Evolutionary conservation across 2,113 vertebrate genomes (phyloP), one percentile per base, ranked within the genome.

Genomic region (Motacilla tschutschensis): DNA sequence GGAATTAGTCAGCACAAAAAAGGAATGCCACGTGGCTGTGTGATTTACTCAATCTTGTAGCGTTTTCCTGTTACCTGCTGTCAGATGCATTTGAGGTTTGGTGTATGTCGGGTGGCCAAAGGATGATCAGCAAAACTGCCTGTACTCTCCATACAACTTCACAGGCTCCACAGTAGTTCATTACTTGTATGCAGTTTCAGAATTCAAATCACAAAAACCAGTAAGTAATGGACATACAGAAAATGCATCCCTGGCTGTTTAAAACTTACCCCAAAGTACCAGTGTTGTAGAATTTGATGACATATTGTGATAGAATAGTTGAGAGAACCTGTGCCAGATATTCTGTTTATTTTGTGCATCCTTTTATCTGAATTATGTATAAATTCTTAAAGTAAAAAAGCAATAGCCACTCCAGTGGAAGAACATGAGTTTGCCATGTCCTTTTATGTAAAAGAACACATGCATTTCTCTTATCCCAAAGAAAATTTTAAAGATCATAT

Each of bases 1-100:
- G 53, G 65, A 74, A 88, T 77, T 46, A 33, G 12, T 64, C 46
- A 48, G 0, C 5, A 16, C 14, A 35, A 12, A 58, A 54, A 47
- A 41, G 4, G 13, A 36, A 20, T 36, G 13, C 51, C 51, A 33
- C 0, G 0, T 60, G 83, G 22, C 40, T 38, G 7, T 44, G n/a
- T 69, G 11, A 38, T 35, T 55, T 63, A 26, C 33, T 59, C 4
- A 36, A 9, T 19, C 15, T 48, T 31, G 28, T 19, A 31, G 15
- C 4, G 21, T 28, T 50, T 73, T 57, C 51, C 26, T 35, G 20
- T 31, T 41, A 7, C 10, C 16, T 48, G 7, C 54, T 57, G 43
- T 80, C 43, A 77, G 18, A 57, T 38, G 50, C 6, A 4, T 57
- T 54, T 57, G 85, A 77, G 33, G 14, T 59, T 83, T 79, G 35